phyloP scores from a whole-genome alignment of 1,140 invertebrate genomes.

The Hormaphis cornu region DNA sequence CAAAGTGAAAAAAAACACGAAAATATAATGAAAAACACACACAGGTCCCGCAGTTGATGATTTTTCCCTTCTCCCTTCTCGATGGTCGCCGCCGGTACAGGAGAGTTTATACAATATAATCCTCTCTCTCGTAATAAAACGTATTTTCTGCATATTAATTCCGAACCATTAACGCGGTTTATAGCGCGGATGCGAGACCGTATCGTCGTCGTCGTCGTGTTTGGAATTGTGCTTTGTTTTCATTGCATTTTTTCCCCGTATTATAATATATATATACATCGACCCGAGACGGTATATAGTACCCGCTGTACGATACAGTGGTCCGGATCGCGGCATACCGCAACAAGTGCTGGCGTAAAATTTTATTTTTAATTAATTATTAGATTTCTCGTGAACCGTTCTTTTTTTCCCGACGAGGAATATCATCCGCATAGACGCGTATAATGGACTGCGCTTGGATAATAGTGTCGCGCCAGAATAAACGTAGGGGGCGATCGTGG shows the following conservation, averaged over 20 bases:
- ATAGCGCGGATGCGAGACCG: not conserved
- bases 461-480: no score
- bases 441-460: no score
- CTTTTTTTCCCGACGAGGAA: no score
- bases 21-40: constrained; percentile 28
- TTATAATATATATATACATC: not conserved
- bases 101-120: constrained; percentile 24
- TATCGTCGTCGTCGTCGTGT: not conserved
- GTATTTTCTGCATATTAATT: constrained; percentile 32
- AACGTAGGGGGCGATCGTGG: no score
- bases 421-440: no score
- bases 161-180: constrained; percentile 32
- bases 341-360: no score
- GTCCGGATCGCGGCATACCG: no score
- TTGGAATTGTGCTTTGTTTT: not conserved
- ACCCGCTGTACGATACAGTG: no score
- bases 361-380: no score
- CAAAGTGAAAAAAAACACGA: not conserved
- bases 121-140: constrained; percentile 30
- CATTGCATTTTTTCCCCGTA: not conserved
- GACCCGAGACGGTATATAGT: not conserved
- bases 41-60: constrained; percentile 11
- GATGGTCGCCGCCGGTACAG: not conserved
- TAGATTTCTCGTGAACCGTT: no score
- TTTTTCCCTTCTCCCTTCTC: not conserved